A percentile compares a stretch with the other conserved stretches of the same genome.
Conservation (phyloP, 2,888 invertebrate genomes). For the Eupithecia exiguata region DNA sequence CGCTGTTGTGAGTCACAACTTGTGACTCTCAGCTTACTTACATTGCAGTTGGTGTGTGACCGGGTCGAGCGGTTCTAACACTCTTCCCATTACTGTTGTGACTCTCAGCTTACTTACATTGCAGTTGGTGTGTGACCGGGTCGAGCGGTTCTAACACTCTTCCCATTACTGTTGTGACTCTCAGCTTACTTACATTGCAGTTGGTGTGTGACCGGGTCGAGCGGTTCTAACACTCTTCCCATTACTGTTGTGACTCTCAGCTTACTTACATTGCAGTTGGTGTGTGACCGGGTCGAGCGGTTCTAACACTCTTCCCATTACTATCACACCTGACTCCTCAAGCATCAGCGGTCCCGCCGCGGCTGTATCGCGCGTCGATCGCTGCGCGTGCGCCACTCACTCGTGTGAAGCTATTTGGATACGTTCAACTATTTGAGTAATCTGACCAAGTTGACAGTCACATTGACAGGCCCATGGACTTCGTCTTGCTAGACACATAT, state of each 20-base stretch:
- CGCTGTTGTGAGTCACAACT: no score
- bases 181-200: neutral
- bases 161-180: no score
- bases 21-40: neutral
- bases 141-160: neutral
- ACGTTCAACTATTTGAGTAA: constrained; percentile 29
- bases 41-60: neutral
- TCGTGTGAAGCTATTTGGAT: constrained; percentile 26
- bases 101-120: neutral
- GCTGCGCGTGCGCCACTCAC: constrained; percentile 20
- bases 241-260: neutral
- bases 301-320: neutral
- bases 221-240: neutral
- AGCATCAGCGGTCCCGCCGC: neutral
- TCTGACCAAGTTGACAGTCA: neutral
- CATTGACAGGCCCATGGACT: neutral
- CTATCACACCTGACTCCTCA: neutral
- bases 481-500: neutral
- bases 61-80: neutral
- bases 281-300: neutral
- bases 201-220: neutral
- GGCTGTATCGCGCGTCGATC: constrained; percentile 18
- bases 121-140: neutral
- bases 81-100: no score
- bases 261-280: neutral